phyloP scores from a whole-genome alignment of 2,888 invertebrate genomes.

The Malachius bipustulatus region DNA sequence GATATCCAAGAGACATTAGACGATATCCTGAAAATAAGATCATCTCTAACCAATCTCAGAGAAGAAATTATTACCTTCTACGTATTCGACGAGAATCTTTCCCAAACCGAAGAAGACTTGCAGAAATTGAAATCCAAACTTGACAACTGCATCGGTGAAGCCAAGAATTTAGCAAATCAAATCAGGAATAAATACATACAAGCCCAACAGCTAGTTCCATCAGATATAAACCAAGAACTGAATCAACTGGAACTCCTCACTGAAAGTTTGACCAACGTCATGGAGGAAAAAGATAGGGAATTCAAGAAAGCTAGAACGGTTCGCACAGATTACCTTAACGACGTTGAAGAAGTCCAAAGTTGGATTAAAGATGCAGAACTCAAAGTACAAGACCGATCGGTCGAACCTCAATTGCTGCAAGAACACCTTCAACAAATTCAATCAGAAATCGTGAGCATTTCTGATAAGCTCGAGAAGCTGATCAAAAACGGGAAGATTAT shows the following conservation, averaged over 20 bases:
- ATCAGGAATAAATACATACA: conserved; percentile 51
- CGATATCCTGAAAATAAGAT: conserved; percentile 56
- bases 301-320: conserved; percentile 76
- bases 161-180: conserved; percentile 46
- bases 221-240: conserved; percentile 68
- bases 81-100: conserved; percentile 65
- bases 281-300: conserved; percentile 82
- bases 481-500: conserved; percentile 68
- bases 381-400: conserved; percentile 66
- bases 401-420: conserved; percentile 64
- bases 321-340: conserved; percentile 65
- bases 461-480: conserved; percentile 66
- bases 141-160: conserved; percentile 43
- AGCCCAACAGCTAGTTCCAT: conserved; percentile 52
- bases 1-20: conserved; percentile 63
- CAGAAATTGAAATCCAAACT: conserved; percentile 46
- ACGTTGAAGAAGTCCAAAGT: conserved; percentile 67
- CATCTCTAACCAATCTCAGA: conserved; percentile 52
- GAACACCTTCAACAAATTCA: conserved; percentile 67
- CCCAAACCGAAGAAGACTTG: conserved; percentile 48
- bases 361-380: conserved; percentile 80
- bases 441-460: conserved; percentile 56
- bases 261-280: conserved; percentile 63
- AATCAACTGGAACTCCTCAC: conserved; percentile 71
- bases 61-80: conserved; percentile 58